Evolutionary conservation across 2,888 invertebrate species (phyloP), one percentile per base, ranked within the genome.

Genomic region (Diaperis boleti): DNA sequence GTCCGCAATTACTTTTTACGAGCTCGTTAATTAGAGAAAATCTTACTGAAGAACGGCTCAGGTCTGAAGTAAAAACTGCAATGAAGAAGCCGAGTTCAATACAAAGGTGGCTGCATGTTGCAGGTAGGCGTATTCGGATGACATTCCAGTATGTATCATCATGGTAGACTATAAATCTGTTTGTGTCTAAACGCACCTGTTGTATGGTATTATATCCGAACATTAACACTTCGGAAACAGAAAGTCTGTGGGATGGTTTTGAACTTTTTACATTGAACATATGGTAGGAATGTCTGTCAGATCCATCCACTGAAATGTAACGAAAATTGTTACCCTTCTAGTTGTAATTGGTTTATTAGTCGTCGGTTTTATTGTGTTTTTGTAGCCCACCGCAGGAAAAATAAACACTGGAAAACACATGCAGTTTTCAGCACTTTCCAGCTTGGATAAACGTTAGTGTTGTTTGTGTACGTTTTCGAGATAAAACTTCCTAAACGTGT

Each of bases 141-240:
- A 66, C 65, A 63, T 63, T 67, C 55, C 55, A 31, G 62, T 63
- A 68, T 65, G 63, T 62, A 67, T 67, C 67, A 67, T 65, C 67
- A 47, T 56, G 42, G 44, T 45, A 20, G 52, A 59, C 64, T 42
- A 65, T 69, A 69, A 69, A 67, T 69, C 69, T 59, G 63, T 59
- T 59, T 50, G 61, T 61, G 59, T 59, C 59, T 59, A 59, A 61
- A 54, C 61, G 69, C 69, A 69, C 69, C 69, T 69, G 69, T 67
- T 67, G 64, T 66, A 60, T 59, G 52, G 63, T 67, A 64, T 67
- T 67, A 45, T 59, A 63, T 59, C 57, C 64, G 60, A 59, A 55
- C 66, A 68, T 68, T 68, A 68, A 66, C 68, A 68, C 68, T 64
- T 62, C 41, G 45, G 52, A 67, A 65, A 54, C 65, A 57, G 65